Conservation (phyloP, 2,113 vertebrate genomes). For the Climacteris rufus region DNA sequence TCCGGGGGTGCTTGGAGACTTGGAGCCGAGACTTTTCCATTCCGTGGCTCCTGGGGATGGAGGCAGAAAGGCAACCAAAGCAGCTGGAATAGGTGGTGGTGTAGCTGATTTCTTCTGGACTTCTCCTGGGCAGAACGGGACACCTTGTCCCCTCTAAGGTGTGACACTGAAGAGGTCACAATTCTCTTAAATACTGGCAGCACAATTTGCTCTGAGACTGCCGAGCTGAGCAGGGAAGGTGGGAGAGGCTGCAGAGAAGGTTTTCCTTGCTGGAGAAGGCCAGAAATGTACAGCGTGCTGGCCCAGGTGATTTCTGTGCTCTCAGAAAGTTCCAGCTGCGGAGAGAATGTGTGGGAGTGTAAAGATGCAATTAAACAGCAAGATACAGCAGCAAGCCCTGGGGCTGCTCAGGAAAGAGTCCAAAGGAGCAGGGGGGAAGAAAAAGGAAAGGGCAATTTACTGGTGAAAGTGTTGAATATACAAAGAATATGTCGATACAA, state of each 20-base stretch:
- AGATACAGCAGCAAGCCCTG: not conserved
- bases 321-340: not conserved
- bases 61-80: not conserved
- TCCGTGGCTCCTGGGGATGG: not conserved
- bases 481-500: not conserved
- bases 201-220: not conserved
- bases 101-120: not conserved
- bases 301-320: not conserved
- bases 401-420: not conserved
- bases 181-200: not conserved
- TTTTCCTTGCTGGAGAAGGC: not conserved
- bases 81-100: not conserved
- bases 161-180: rapidly evolving
- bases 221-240: not conserved
- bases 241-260: not conserved
- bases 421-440: not conserved
- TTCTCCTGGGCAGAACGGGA: not conserved
- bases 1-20: not conserved
- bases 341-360: not conserved
- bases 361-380: not conserved
- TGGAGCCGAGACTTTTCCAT: not conserved
- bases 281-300: not conserved
- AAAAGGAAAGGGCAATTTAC: not conserved
- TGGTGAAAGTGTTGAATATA: not conserved
- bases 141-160: not conserved